Evolutionary conservation across 2,113 vertebrate species (phyloP), one percentile per base, ranked within the genome.

Genomic region (Clupea harengus): DNA sequence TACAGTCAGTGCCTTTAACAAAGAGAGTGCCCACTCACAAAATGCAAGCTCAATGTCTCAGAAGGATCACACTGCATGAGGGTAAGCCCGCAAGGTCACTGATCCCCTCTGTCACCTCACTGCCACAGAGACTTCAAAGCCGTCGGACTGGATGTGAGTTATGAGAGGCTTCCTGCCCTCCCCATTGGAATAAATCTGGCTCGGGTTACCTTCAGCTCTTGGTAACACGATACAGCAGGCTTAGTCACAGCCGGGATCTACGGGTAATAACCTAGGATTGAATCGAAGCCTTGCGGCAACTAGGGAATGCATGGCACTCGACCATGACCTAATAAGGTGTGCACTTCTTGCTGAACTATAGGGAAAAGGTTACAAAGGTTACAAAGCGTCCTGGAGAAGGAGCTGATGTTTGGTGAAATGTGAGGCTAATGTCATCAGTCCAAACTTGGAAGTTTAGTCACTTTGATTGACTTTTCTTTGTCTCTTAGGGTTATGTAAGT

Each of bases 241-340:
- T 44, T 49, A 45, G 80, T 81, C 57, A 82, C 45, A 44, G 81
- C 28, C 84, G 54, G 83, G 20, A 85, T 45, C 78, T 78, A 47
- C 15, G 81, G 88, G 81, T 86, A 60, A 82, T 84, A 81, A 83
- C 7, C 46, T 78, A 80, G 45, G 13, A 72, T 67, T 81, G 50
- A 49, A 78, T 47, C 5, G 83, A 78, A 78, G 45, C 67, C 80
- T 45, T 67, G 45, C 25, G 32, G 49, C 72, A 47, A 49, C 81
- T 47, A 57, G 50, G 28, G n/a, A 11, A 39, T 49, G 80, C 47
- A 18, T 67, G 47, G 17, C 39, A 84, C 80, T 45, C 32, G 15
- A 82, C 39, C 32, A 49, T 83, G 64, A 45, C 22, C 6, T 28
- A 50, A 52, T 57, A 85, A 75, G 67, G 67, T 32, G 67, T 32